Conservation (phyloP, 2,797 vertebrate genomes). For the Orestias chungarensis region DNA sequence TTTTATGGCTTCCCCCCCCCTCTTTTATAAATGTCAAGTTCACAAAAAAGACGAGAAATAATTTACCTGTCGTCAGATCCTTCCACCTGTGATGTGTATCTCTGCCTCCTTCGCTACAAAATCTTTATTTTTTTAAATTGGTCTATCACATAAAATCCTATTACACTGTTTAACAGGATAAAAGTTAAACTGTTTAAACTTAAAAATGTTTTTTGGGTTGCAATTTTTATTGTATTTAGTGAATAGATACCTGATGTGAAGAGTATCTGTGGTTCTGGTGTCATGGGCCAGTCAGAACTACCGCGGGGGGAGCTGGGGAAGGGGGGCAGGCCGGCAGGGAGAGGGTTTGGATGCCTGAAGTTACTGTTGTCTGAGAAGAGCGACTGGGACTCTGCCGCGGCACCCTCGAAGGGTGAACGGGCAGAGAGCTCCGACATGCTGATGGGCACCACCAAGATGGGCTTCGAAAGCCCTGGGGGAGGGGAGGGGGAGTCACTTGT, state of each 20-base stretch:
- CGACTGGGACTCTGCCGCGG: constrained; percentile 95
- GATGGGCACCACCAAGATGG: constrained; percentile 91
- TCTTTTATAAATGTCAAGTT: not conserved
- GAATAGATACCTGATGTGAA: constrained; percentile 92
- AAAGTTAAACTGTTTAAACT: no score
- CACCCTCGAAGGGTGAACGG: constrained; percentile 94
- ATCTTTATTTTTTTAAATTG: not conserved
- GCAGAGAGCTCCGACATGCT: constrained; percentile 92
- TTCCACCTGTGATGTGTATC: not conserved
- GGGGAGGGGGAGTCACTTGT: constrained; percentile 95
- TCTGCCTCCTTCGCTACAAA: not conserved
- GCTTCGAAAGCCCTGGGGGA: constrained; percentile 92
- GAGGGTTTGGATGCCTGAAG: constrained; percentile 97
- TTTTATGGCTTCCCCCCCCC: not conserved
- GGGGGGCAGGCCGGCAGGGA: constrained; percentile 91
- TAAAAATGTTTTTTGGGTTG: no score
- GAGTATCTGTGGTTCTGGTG: constrained; percentile 98
- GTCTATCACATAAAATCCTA: not conserved
- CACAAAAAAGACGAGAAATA: not conserved
- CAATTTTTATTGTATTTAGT: no score
- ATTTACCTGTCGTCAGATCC: not conserved
- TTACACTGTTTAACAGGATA: no score
- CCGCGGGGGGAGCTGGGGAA: constrained; percentile 91
- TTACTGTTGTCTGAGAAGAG: constrained; percentile 97
- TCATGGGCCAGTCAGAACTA: constrained; percentile 92